These are phyloP conservation scores for Orthonevra nobilis DNA, from an alignment of 2,888 invertebrate species.

Conservation along the genomic window DNA sequence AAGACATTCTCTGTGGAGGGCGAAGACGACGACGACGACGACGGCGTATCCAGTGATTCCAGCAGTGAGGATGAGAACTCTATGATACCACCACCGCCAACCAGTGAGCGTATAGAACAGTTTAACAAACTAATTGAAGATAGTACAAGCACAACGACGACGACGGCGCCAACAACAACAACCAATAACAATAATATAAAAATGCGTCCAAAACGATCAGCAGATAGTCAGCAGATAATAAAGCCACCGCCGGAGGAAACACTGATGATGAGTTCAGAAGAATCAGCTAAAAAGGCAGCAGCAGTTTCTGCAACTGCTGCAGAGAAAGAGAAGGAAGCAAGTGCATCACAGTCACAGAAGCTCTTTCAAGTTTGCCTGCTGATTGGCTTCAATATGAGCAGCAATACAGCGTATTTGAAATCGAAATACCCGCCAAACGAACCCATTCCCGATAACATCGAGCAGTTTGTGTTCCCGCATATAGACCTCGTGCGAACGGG, in stretches of 20 bases:
- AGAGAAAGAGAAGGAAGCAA: conserved; percentile 55
- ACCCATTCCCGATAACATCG: conserved; percentile 73
- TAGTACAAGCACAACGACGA: conserved; percentile 43
- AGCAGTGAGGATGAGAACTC: conserved; percentile 57
- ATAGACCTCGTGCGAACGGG: conserved; percentile 72
- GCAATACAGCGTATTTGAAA: conserved; percentile 86
- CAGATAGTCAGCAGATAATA: conserved; percentile 60
- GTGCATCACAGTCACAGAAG: conserved; percentile 72
- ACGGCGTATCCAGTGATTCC: conserved; percentile 57
- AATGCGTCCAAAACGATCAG: conserved; percentile 58
- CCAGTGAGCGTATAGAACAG: conserved; percentile 67
- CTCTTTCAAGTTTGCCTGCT: conserved; percentile 86
- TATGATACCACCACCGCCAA: conserved; percentile 52
- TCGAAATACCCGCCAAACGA: conserved; percentile 85
- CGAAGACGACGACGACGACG: conserved; percentile 54
- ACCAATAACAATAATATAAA: conserved; percentile 61
- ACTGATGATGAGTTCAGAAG: conserved; percentile 16
- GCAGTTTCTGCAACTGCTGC: conserved; percentile 49
- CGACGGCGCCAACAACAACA: conserved; percentile 34
- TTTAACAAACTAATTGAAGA: conserved; percentile 70
- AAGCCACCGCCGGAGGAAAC: conserved; percentile 54
- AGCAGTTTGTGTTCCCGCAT: conserved; percentile 73
- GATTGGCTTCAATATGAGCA: conserved; percentile 85
- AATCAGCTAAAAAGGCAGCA: conserved; percentile 41
- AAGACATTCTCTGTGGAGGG: conserved; percentile 70